phyloP scores from a whole-genome alignment of 2,113 vertebrate genomes.

The Nothobranchius kuhntae region DNA sequence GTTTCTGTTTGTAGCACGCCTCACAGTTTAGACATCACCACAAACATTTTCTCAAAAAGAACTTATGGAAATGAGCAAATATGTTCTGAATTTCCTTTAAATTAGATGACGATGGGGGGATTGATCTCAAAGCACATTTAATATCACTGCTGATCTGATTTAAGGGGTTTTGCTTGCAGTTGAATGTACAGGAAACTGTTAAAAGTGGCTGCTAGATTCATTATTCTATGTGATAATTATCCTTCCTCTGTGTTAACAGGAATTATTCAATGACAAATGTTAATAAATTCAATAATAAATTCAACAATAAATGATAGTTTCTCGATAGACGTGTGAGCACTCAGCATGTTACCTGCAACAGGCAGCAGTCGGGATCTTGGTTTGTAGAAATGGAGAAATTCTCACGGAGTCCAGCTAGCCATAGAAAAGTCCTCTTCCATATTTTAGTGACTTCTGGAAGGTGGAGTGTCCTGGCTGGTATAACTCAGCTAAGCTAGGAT shows the following conservation, averaged over 20 bases:
- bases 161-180: neutral
- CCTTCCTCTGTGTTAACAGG: too few species aligned
- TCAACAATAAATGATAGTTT: too few species aligned
- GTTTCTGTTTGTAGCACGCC: slow-evolving; percentile 10
- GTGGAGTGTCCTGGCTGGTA: too few species aligned
- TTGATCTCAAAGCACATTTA: slow-evolving; percentile 27
- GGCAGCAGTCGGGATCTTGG: neutral
- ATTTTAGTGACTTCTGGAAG: too few species aligned
- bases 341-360: neutral
- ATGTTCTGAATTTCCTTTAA: slow-evolving; percentile 33
- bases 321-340: too few species aligned
- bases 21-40: slow-evolving; percentile 16
- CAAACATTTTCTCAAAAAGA: slow-evolving; percentile 26
- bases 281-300: too few species aligned
- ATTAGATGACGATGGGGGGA: neutral
- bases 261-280: too few species aligned
- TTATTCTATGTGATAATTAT: too few species aligned
- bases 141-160: slow-evolving; percentile 20
- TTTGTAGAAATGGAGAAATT: neutral
- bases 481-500: too few species aligned
- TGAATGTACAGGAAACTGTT: too few species aligned
- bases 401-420: neutral
- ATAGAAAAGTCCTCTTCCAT: neutral
- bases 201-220: neutral
- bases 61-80: slow-evolving; percentile 38